Evolutionary conservation across 92 coral and sea anemone genomes (phyloP).

Genomic region (Epizoanthus rinbou): DNA sequence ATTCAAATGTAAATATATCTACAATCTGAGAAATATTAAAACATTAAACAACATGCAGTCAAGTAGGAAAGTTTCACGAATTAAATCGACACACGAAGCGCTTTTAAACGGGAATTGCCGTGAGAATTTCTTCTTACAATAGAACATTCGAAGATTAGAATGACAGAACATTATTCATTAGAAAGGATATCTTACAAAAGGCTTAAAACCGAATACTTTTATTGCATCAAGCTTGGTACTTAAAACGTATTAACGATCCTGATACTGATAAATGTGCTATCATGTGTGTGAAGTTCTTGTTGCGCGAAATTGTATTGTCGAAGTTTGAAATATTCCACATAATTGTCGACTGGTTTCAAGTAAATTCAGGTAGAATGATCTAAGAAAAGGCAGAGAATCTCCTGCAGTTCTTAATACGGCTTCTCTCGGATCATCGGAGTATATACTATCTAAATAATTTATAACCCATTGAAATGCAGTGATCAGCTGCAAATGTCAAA

Average conservation of each 20-base stretch:
- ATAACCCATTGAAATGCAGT: no score
- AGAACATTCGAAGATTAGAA: not conserved
- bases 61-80: not conserved
- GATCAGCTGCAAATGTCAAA: no score
- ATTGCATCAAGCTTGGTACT: not conserved
- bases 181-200: not conserved
- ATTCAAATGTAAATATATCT: no score
- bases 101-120: not conserved
- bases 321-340: not conserved
- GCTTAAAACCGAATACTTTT: not conserved
- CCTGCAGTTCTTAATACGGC: no score
- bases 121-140: not conserved
- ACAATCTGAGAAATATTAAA: not conserved
- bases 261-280: not conserved
- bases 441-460: no score
- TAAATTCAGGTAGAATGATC: no score
- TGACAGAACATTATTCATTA: not conserved
- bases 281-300: not conserved
- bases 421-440: no score
- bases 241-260: not conserved
- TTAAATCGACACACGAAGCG: not conserved
- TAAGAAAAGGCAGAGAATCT: no score
- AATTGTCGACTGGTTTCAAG: no score
- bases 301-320: not conserved
- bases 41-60: not conserved